Evolutionary conservation across 1,140 invertebrate species (phyloP).

Genomic region (Brachionus calyciflorus): DNA sequence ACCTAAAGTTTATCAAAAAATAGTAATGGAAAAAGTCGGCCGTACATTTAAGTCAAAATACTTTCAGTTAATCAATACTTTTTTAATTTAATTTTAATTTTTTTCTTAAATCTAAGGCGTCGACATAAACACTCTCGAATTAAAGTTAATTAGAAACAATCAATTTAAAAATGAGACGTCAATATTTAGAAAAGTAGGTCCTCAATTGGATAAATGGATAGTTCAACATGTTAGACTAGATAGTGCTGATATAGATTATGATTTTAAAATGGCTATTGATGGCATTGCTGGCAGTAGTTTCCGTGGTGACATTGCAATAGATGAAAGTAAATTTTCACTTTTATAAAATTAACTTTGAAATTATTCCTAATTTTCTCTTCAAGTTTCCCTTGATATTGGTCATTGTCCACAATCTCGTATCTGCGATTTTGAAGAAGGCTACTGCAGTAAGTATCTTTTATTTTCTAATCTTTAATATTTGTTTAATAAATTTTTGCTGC

Average conservation of each 20-base stretch:
- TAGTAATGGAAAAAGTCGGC: too few species aligned
- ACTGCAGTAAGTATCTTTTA: constrained; percentile 49
- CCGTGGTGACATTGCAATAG: background rate
- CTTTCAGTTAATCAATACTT: too few species aligned
- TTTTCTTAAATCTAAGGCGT: too few species aligned
- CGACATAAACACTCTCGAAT: background rate
- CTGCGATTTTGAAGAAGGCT: constrained; percentile 55
- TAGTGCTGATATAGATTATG: background rate
- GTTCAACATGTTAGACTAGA: background rate
- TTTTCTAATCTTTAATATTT: background rate
- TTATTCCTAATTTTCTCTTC: background rate
- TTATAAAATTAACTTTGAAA: background rate
- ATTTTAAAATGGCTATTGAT: constrained; percentile 28
- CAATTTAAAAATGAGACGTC: constrained; percentile 7
- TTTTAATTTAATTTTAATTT: too few species aligned
- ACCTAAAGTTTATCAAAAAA: too few species aligned
- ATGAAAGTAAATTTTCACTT: background rate
- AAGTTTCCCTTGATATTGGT: background rate
- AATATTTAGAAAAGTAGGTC: constrained; percentile 6
- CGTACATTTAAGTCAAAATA: too few species aligned
- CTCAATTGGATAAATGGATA: constrained; percentile 9
- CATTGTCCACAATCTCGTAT: background rate
- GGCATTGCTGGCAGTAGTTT: constrained; percentile 18
- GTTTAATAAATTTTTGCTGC: constrained; percentile 2
- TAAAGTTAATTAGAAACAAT: background rate